Conservation (phyloP, 2,113 vertebrate genomes). For the Oreochromis niloticus region DNA sequence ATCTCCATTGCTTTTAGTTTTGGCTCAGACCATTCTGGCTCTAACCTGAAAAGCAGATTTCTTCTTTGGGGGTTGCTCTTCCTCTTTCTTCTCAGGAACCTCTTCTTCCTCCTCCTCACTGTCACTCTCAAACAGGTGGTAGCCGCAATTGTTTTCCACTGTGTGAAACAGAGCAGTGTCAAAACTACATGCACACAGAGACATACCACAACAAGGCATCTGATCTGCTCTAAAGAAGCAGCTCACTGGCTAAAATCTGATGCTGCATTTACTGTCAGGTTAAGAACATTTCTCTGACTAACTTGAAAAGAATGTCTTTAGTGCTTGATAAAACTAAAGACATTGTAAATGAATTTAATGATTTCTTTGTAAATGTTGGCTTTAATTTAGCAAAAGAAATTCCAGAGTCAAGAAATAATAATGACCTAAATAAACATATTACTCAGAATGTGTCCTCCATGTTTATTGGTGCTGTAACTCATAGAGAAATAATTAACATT, state of each 20-base stretch:
- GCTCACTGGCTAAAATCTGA: background rate
- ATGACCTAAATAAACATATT: no score
- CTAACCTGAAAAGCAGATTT: constrained; percentile 75
- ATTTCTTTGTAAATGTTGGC: no score
- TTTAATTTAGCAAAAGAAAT: no score
- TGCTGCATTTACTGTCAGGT: background rate
- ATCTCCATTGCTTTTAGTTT: accelerated
- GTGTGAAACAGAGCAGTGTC: background rate
- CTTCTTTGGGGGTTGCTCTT: constrained; percentile 55
- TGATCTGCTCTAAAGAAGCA: background rate
- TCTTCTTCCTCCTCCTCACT: constrained; percentile 70
- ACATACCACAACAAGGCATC: background rate
- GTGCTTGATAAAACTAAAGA: no score
- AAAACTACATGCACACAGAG: background rate
- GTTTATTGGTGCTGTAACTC: no score
- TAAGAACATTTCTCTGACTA: background rate
- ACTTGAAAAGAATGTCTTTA: background rate
- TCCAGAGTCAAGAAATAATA: no score
- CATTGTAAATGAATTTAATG: no score
- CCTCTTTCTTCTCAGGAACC: constrained; percentile 43
- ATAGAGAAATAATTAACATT: no score
- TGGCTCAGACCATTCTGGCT: background rate
- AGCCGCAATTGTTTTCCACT: constrained; percentile 64
- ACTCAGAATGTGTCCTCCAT: no score
- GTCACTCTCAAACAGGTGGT: constrained; percentile 72